Evolutionary conservation across 2,113 vertebrate species (phyloP).

Genomic region (Thamnaconus septentrionalis): DNA sequence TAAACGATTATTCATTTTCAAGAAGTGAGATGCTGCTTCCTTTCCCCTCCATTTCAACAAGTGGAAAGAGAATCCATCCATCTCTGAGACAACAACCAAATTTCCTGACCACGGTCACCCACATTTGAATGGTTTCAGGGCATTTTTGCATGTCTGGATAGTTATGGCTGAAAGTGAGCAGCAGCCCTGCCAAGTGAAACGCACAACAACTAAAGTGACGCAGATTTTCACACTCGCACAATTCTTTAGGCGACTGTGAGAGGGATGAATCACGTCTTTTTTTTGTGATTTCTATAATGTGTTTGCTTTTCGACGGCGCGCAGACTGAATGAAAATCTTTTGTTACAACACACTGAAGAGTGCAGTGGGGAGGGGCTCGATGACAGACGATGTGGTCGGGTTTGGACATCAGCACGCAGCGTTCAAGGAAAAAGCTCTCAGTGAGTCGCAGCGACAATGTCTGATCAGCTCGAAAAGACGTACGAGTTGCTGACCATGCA

Average conservation of each 20-base stretch:
- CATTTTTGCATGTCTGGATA: constrained; percentile 68
- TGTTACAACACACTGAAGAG: constrained; percentile 17
- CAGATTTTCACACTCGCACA: neutral
- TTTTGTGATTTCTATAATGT: neutral
- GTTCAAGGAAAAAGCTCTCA: constrained; percentile 29
- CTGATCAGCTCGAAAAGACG: neutral
- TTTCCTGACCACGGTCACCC: constrained; percentile 36
- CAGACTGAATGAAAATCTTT: constrained; percentile 12
- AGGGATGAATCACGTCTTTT: neutral
- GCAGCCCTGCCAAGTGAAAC: neutral
- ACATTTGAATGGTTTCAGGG: constrained; percentile 72
- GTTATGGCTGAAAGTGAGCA: constrained; percentile 12
- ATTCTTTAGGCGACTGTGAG: neutral
- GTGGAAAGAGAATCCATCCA: constrained; percentile 32
- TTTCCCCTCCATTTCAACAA: neutral
- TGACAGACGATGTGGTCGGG: constrained; percentile 34
- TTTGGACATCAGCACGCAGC: constrained; percentile 35
- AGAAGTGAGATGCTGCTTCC: too few relatives aligned
- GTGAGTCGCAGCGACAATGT: neutral
- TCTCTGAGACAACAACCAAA: constrained; percentile 36
- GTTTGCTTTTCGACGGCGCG: constrained; percentile 10
- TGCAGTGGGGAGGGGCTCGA: constrained; percentile 54
- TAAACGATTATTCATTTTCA: neutral
- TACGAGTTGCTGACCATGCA: neutral
- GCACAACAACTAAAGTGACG: too few relatives aligned